Conservation (phyloP, 2,888 invertebrate species). For the Drosophila eohydei region DNA sequence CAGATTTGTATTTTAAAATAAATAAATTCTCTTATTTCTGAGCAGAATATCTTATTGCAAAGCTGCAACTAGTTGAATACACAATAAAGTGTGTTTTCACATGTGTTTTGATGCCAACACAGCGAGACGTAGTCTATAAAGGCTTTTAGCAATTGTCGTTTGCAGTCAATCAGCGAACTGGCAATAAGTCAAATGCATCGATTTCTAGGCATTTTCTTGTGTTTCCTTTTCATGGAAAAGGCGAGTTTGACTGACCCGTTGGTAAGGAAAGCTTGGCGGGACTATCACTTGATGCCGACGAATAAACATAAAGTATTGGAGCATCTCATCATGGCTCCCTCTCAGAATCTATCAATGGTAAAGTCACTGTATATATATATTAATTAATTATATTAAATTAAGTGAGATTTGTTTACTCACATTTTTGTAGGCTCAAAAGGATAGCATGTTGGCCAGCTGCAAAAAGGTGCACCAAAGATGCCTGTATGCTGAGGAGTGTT, state of each 20-base stretch:
- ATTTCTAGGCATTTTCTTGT: neutral
- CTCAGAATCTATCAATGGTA: slow-evolving; percentile 7
- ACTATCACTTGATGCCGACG: neutral
- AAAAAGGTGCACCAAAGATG: neutral
- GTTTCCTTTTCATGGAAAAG: neutral
- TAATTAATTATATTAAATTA: neutral
- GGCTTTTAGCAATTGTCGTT: neutral
- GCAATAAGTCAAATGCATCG: neutral
- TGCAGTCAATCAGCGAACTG: neutral
- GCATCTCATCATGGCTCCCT: neutral
- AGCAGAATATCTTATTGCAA: neutral
- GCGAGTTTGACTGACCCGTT: neutral
- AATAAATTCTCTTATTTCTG: no score
- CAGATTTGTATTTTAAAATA: no score
- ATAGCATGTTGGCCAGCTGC: neutral
- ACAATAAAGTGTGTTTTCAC: neutral
- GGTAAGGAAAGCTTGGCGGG: neutral
- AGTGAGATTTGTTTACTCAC: accelerated
- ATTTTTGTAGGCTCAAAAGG: neutral
- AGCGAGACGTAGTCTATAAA: neutral
- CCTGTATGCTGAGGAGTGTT: neutral
- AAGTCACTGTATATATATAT: neutral
- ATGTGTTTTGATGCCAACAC: neutral
- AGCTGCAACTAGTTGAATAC: neutral
- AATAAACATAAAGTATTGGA: neutral